Evolutionary conservation across 2,888 invertebrate genomes (phyloP).

Genomic region (Crossocerus cetratus): DNA sequence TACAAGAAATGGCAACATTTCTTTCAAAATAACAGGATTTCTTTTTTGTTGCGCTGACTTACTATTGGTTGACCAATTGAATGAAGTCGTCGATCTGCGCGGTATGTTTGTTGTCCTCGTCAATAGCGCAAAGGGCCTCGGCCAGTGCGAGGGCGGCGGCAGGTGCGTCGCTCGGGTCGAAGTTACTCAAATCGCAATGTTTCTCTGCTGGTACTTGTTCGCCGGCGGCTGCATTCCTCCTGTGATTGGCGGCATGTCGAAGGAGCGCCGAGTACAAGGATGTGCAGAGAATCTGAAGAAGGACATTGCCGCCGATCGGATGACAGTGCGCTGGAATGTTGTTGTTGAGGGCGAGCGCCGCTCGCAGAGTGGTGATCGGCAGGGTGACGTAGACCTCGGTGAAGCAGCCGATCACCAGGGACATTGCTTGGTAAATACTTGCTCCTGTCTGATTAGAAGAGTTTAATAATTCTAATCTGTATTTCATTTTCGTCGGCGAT

Average conservation of each 20-base stretch:
- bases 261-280: constrained; percentile 82
- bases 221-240: neutral
- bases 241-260: constrained; percentile 36
- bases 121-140: constrained; percentile 88
- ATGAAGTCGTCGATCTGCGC: constrained; percentile 84
- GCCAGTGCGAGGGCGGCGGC: constrained; percentile 83
- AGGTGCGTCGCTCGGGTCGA: constrained; percentile 57
- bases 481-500: no score
- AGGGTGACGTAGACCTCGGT: constrained; percentile 84
- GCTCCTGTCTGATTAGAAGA: constrained; percentile 80
- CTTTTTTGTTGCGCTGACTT: neutral
- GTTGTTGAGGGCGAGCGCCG: constrained; percentile 81
- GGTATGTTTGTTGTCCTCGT: constrained; percentile 89
- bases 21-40: neutral
- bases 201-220: constrained; percentile 1
- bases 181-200: constrained; percentile 49
- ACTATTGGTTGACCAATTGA: constrained; percentile 41
- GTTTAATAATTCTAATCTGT: constrained; percentile 49
- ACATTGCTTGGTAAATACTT: constrained; percentile 89
- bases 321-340: constrained; percentile 84
- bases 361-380: constrained; percentile 79
- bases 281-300: constrained; percentile 80
- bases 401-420: constrained; percentile 84
- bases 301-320: constrained; percentile 84
- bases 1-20: neutral